phyloP scores from a whole-genome alignment of 2,888 invertebrate species.

The Trachelus troglodyta region DNA sequence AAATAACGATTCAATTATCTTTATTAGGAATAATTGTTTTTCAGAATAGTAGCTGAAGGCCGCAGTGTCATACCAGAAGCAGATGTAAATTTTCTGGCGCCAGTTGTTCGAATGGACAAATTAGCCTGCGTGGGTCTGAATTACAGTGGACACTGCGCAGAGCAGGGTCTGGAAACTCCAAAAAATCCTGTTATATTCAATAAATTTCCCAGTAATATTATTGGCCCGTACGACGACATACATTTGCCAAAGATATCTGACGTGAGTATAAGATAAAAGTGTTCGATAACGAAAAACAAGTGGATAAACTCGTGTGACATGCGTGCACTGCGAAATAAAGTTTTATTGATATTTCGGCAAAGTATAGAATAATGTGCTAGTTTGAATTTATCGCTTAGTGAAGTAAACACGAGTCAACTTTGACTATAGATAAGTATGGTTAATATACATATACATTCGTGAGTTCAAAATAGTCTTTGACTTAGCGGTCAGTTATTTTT shows the following conservation, averaged over 20 bases:
- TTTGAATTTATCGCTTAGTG: no score
- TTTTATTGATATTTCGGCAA: neutral
- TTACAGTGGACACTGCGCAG: conserved; percentile 87
- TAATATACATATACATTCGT: no score
- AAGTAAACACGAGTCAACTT: no score
- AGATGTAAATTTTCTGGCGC: conserved; percentile 75
- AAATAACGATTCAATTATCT: no score
- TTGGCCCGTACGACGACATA: conserved; percentile 79
- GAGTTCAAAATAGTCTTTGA: no score
- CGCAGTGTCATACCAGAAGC: conserved; percentile 69
- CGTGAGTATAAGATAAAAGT: conserved; percentile 64
- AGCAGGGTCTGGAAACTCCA: conserved; percentile 81
- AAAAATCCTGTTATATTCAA: conserved; percentile 87
- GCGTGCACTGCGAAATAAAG: neutral
- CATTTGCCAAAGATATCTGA: conserved; percentile 73
- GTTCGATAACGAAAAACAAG: neutral
- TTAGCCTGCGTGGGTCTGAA: conserved; percentile 88
- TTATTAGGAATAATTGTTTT: conserved; percentile 28
- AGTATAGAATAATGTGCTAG: neutral
- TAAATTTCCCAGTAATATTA: conserved; percentile 84
- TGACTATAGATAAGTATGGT: no score
- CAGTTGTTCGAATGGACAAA: conserved; percentile 84
- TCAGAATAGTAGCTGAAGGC: conserved; percentile 69
- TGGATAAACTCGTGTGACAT: neutral
- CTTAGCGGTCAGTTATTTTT: neutral